Base-by-base conservation (phyloP, 2,113 vertebrate species). In the Elaphurus davidianus region DNA sequence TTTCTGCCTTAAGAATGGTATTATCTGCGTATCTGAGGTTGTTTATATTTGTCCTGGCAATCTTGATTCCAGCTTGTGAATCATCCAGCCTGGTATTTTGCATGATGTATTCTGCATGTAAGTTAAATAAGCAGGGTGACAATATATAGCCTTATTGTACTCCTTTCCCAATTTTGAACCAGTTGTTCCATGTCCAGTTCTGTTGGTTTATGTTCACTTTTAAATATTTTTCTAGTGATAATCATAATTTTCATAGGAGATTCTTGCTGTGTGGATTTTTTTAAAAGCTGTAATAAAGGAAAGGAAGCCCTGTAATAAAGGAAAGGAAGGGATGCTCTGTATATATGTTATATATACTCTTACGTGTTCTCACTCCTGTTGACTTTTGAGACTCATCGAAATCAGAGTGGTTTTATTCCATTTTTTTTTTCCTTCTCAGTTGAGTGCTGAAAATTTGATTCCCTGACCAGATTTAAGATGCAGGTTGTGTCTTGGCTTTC, bases 191-290 rank as follows among this genome's bases (percentile, higher is more conserved):
- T 76, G 71, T 25, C 36, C 11, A 76, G 21, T 43, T 76, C 71
- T 43, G 23, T 40, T 27, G 71, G 25, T 76, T 52, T 82, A n/a
- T 52, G 0, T 86, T 96, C 98, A 3, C 87, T 97, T 90, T 96
- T 83, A 30, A 88, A 87, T 93, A 59, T 54, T 87, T 91, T 97
- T 71, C 59, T 92, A 90, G 64, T 57, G 52, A 76, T 81, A 79
- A 81, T 92, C 25, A 52, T 88, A 74, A 12, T 90, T 97, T 90
- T 45, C 50, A 60, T 86, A 97, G 33, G 15, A 90, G 96, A 94
- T n/a, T 83, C 62, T 89, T 91, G 47, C 43, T 59, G 15, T 64
- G 28, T 50, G 50, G 78, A 54, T 62, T 95, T 96, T 84, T 14
- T 91, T 85, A 89, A 88, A 86, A n/a, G 7, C 54, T 87, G 12